Conservation (phyloP, 2,113 vertebrate species). For the Dryoscopus gambensis region DNA sequence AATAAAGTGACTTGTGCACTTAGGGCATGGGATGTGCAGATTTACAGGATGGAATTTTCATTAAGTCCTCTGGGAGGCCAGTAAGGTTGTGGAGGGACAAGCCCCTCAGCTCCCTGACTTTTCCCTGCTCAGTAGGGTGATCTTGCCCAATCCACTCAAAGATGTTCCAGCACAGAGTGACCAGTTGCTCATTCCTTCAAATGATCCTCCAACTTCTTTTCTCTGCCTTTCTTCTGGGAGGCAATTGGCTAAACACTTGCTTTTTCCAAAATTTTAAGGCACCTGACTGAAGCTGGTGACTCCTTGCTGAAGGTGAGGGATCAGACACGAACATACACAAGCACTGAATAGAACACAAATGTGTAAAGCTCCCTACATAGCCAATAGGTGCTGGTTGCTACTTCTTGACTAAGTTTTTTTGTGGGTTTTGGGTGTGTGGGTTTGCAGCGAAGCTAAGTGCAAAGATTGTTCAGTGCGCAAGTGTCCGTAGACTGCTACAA, state of each 20-base stretch:
- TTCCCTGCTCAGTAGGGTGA: background rate
- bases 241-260: background rate
- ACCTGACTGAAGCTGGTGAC: rapidly evolving
- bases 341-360: background rate
- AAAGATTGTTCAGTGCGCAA: background rate
- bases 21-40: background rate
- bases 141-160: background rate
- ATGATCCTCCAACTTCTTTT: background rate
- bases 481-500: background rate
- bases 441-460: background rate
- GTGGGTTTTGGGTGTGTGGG: background rate
- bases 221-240: background rate
- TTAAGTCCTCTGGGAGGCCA: background rate
- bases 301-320: background rate
- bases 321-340: background rate
- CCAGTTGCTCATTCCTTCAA: background rate
- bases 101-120: rapidly evolving
- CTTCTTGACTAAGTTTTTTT: background rate
- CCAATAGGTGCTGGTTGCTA: background rate
- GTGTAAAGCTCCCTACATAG: background rate
- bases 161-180: background rate
- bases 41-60: background rate
- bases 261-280: background rate
- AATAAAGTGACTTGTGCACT: background rate
- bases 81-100: background rate